Evolutionary conservation across 2,113 vertebrate species (phyloP).

Genomic region (Rhinoptilus africanus): DNA sequence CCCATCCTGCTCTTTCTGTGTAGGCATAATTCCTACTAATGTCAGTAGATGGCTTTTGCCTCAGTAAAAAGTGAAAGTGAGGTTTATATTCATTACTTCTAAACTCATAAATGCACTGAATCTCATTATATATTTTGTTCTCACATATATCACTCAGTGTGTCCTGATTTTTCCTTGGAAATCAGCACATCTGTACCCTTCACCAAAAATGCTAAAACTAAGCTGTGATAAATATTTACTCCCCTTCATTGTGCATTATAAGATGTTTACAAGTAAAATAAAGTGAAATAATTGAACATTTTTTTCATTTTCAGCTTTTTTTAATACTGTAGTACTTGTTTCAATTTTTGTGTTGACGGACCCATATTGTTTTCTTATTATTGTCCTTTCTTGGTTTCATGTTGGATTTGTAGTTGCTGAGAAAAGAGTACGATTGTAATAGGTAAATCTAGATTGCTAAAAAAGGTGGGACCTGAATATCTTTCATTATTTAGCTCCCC

Average conservation of each 20-base stretch:
- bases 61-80: conserved; percentile 39
- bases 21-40: conserved; percentile 23
- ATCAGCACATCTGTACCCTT: conserved; percentile 67
- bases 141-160: conserved; percentile 44
- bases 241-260: conserved; percentile 71
- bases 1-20: not conserved
- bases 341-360: conserved; percentile 51
- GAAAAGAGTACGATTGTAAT: conserved; percentile 60
- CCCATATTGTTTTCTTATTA: conserved; percentile 49
- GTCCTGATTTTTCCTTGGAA: conserved; percentile 37
- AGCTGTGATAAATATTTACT: conserved; percentile 67
- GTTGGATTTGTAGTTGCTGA: conserved; percentile 58
- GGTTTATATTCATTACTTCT: conserved; percentile 38
- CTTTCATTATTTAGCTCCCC: conserved; percentile 42
- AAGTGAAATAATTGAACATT: conserved; percentile 54
- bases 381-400: conserved; percentile 58
- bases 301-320: conserved; percentile 51
- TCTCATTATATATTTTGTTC: conserved; percentile 36
- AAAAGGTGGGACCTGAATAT: conserved; percentile 36
- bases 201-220: conserved; percentile 60
- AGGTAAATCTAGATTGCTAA: conserved; percentile 56
- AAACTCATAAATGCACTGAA: conserved; percentile 47
- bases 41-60: conserved; percentile 21
- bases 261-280: conserved; percentile 73
- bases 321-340: conserved; percentile 27